Base-by-base conservation (phyloP, 2,888 invertebrate species). In the Athrips mouffetella region DNA sequence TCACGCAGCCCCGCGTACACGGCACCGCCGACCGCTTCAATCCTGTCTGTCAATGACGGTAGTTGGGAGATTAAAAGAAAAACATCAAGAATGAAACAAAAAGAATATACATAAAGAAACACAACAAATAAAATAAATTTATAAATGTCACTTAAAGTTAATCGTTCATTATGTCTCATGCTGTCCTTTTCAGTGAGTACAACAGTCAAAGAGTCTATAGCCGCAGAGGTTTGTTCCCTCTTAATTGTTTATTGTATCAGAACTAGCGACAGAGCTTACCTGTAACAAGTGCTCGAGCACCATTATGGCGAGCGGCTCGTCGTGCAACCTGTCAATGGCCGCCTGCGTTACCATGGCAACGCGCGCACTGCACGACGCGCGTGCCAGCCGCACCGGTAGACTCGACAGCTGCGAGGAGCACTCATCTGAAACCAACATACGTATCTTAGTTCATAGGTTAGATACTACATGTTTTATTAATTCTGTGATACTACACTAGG, bases 281-380 rank as follows among this genome's bases (percentile, higher is more conserved):
- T 80, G 75, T 2, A 83, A 54, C 3, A 86, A 54, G 35, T 81
- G 83, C n/a, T 80, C 73, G 0, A 84, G 55, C 1, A 81, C 70
- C 1, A 60, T 61, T 18, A 64, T 58, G 0, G 84, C 80, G 0
- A 85, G 62, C 5, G 74, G 73, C 31, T 63, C 59, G 52, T 85
- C 78, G 1, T 53, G 41, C 0, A 39, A 25, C 1, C 85, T 62
- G 11, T 68, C 66, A 0, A 61, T 46, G 0, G 76, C 73, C 1
- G 75, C 76, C 16, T 66, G 70, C 27, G 78, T 45, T 3, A 69
- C 57, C 63, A 25, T 33, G 53, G 60, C 47, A 54, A 29, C 57
- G 65, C 59, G 78, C 62, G 58, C 68, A 65, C 51, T 37, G 47
- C 85, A 83, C 15, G 68, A 3, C 45, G 68, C 10, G 15, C 49